Evolutionary conservation across 2,113 vertebrate genomes (phyloP).

Genomic region (Carollia perspicillata): DNA sequence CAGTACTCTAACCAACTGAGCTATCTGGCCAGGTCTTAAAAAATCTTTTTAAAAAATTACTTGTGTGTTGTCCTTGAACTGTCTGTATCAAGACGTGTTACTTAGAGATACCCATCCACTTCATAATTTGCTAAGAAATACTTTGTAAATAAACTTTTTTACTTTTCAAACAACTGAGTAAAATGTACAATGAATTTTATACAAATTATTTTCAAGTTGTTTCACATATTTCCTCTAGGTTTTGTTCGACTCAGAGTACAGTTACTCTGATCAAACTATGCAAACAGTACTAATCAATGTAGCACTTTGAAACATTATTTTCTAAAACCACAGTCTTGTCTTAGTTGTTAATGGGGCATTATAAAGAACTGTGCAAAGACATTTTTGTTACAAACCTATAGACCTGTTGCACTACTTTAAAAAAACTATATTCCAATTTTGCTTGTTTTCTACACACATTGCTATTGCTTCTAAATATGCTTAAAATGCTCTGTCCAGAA

Average conservation of each 20-base stretch:
- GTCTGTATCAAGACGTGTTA: conserved; percentile 83
- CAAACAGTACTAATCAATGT: conserved; percentile 86
- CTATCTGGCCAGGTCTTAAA: conserved; percentile 51
- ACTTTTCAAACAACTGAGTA: conserved; percentile 90
- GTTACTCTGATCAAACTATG: conserved; percentile 87
- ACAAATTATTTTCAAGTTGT: conserved; percentile 86
- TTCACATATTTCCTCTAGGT: conserved; percentile 86
- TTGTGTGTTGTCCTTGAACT: conserved; percentile 82
- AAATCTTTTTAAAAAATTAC: conserved; percentile 79
- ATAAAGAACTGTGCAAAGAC: conserved; percentile 88
- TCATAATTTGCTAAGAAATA: conserved; percentile 88
- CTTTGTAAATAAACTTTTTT: conserved; percentile 92
- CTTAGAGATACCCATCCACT: conserved; percentile 82
- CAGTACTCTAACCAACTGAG: too few relatives aligned
- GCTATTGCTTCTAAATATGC: conserved; percentile 90
- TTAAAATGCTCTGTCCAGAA: too few relatives aligned
- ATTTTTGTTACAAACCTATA: conserved; percentile 91
- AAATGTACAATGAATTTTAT: conserved; percentile 91
- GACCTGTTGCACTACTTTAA: conserved; percentile 98
- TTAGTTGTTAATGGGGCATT: conserved; percentile 87
- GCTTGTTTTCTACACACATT: conserved; percentile 92
- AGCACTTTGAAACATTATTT: conserved; percentile 87
- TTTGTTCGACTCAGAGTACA: conserved; percentile 86
- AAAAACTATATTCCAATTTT: conserved; percentile 91
- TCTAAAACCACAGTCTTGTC: conserved; percentile 87